Base-by-base conservation (phyloP, 37 sponge, comb jelly and placozoan genomes). In the Oopsacas minuta region DNA sequence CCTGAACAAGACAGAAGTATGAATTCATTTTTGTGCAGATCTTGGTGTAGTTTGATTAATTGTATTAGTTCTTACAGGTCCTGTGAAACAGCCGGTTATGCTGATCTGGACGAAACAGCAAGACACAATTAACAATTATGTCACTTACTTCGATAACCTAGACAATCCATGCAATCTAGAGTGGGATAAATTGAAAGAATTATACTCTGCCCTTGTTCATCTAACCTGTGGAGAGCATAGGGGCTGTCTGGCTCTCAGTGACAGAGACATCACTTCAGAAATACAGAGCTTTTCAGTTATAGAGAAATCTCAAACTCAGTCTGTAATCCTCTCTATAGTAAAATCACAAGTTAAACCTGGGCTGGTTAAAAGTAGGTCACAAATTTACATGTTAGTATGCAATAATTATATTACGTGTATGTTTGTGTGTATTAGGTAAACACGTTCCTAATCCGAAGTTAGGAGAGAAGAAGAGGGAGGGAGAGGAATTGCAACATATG, bases 101-200 rank as follows among this genome's bases (percentile, higher is more conserved):
- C 75, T 61, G 75, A 61, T 61, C 20, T 61, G 75, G 75, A 61
- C 22, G 75, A 61, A 61, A 34, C 75, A 61, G 75, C 7, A 61
- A 5, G 30, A 25, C 1, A 61, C 75, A 7, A 3, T 61, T 3
- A 34, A 61, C 28, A 61, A 25, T 12, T 3, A 61, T 32, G 30
- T 12, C 17, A 61, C 75, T 3, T 61, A 61, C 75, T 61, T 61
- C 30, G 75, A 61, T 61, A 61, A 12, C 28, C 22, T 61, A 34
- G 30, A 61, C 75, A 34, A 34, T 3, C 32, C 7, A 5, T 3
- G 7, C 30, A 10, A 12, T 32, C 22, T 61, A 34, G 1, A 20
- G 5, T 61, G 75, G 75, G 75, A 61, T 12, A 12, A 3, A 34
- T 3, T 61, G 5, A 61, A 12, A 32, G 5, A 3, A 25, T 12